Evolutionary conservation across 35 echinoderm and acorn worm genomes (phyloP).

Genomic region (Apostichopus parvimensis): DNA sequence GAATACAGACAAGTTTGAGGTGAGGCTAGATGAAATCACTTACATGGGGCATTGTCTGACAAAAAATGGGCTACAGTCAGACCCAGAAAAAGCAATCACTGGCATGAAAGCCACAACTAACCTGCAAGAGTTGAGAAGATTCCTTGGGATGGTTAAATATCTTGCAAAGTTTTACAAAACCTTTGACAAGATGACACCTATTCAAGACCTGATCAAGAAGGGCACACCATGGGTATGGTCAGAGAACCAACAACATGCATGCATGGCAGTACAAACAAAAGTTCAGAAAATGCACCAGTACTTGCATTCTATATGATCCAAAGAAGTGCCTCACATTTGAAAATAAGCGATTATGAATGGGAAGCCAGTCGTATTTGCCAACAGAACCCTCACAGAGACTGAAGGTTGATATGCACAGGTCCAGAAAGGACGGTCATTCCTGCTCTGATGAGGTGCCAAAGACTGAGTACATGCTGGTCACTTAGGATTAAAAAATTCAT

Average conservation of each 20-base stretch:
- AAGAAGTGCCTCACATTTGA: constrained; percentile 46
- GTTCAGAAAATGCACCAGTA: constrained; percentile 10
- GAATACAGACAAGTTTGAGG: constrained; percentile 39
- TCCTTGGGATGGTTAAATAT: constrained; percentile 53
- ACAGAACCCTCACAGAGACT: constrained; percentile 63
- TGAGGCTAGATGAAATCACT: constrained; percentile 13
- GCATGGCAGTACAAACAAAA: not conserved
- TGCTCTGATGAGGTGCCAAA: constrained; percentile 19
- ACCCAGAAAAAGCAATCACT: constrained; percentile 36
- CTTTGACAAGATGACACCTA: constrained; percentile 32
- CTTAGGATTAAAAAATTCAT: constrained; percentile 60
- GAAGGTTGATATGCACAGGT: constrained; percentile 58
- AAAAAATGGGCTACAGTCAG: constrained; percentile 28
- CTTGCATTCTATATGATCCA: constrained; percentile 60
- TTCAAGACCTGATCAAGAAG: constrained; percentile 25
- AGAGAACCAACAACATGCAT: constrained; percentile 21
- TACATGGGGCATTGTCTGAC: constrained; percentile 43
- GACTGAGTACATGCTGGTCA: constrained; percentile 58
- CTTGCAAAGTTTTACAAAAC: constrained; percentile 45
- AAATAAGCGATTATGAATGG: constrained; percentile 63
- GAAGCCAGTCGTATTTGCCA: constrained; percentile 54
- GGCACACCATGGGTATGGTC: constrained; percentile 15
- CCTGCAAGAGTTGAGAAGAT: constrained; percentile 29
- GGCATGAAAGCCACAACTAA: not conserved
- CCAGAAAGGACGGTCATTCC: constrained; percentile 61